A percentile compares a stretch with the other conserved stretches of the same genome.
Evolutionary conservation across 2,888 invertebrate species (phyloP).

Genomic region (Dermolepida albohirtum): DNA sequence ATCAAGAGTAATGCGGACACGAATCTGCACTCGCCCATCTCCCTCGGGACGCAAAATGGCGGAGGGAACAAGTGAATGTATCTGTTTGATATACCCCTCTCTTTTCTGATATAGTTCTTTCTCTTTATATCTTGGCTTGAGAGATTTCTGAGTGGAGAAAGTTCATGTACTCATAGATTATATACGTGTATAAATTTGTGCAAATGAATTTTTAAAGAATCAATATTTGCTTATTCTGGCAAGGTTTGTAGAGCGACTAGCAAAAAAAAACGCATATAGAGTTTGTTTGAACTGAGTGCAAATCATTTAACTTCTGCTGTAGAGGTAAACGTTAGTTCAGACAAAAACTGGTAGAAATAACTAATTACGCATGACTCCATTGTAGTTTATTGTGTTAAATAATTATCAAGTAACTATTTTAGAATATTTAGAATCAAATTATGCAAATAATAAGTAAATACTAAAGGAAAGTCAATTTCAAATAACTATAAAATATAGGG

Average conservation of each 20-base stretch:
- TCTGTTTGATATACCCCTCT: constrained; percentile 30
- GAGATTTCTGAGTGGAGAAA: constrained; percentile 18
- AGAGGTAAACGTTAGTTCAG: too few relatives aligned
- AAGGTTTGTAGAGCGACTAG: not conserved
- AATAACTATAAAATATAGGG: too few relatives aligned
- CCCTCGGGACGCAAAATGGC: constrained; percentile 64
- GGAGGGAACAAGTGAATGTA: constrained; percentile 55
- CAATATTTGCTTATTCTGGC: not conserved
- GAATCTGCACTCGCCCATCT: constrained; percentile 71
- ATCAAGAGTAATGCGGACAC: constrained; percentile 76
- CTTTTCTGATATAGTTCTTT: constrained; percentile 2
- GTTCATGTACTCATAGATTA: constrained; percentile 5
- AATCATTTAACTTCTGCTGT: too few relatives aligned
- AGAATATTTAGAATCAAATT: too few relatives aligned
- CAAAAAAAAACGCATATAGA: too few relatives aligned
- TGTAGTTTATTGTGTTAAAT: too few relatives aligned
- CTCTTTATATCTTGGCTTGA: constrained; percentile 17
- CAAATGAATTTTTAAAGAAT: not conserved
- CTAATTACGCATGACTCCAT: too few relatives aligned
- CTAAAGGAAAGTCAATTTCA: too few relatives aligned
- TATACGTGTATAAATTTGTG: not conserved
- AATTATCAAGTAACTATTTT: too few relatives aligned
- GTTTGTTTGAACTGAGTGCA: too few relatives aligned
- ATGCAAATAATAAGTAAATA: too few relatives aligned
- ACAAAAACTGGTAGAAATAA: too few relatives aligned